Conservation (phyloP, 2,113 vertebrate species). For the Xyrauchen texanus region DNA sequence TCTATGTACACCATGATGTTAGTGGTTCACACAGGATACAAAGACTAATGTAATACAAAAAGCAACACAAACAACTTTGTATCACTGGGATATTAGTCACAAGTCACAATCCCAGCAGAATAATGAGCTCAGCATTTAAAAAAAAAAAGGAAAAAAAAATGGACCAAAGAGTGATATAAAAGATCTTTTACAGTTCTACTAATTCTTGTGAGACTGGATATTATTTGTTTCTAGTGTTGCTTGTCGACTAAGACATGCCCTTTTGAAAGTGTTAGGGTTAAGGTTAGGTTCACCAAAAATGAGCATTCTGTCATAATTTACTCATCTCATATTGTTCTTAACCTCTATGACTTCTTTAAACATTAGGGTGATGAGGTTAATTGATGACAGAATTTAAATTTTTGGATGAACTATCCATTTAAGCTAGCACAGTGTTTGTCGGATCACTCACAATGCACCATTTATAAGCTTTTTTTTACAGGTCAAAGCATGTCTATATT, state of each 20-base stretch:
- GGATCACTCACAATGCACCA: not conserved
- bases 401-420: no score
- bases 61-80: not conserved
- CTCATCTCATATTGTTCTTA: no score
- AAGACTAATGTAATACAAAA: not conserved
- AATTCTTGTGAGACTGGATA: not conserved
- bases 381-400: no score
- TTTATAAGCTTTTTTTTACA: not conserved
- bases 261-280: not conserved
- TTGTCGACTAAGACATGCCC: not conserved
- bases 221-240: not conserved
- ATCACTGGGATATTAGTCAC: not conserved
- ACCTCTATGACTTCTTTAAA: no score
- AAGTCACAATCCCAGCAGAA: not conserved
- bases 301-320: no score
- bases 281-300: no score
- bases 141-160: not conserved
- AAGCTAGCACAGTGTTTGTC: not conserved
- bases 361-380: no score
- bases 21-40: not conserved
- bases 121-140: not conserved
- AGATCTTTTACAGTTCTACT: not conserved
- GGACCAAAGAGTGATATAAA: not conserved
- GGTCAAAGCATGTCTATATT: not conserved
- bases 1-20: constrained; percentile 40